phyloP scores from a whole-genome alignment of 1,140 invertebrate genomes.

The Coptotermes formosanus region DNA sequence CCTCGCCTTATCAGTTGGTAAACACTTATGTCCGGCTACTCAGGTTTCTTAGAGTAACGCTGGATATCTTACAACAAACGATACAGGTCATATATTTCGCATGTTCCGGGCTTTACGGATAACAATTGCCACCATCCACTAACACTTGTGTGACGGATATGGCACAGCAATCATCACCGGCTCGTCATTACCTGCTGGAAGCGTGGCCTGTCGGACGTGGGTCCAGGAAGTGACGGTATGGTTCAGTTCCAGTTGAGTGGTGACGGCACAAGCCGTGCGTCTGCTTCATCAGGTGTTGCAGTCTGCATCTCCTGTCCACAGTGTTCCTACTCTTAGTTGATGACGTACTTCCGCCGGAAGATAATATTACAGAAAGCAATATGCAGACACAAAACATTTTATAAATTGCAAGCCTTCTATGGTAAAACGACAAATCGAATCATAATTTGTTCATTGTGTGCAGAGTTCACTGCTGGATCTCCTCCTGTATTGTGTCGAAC shows the following conservation, averaged over 20 bases:
- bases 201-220: background rate
- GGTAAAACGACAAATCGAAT: background rate
- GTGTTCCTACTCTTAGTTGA: background rate
- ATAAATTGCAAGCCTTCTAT: background rate
- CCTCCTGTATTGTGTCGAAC: too few species aligned
- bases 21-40: too few species aligned
- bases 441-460: background rate
- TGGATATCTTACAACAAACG: too few species aligned
- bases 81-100: too few species aligned
- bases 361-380: background rate
- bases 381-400: background rate
- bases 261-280: background rate
- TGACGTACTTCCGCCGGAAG: slow-evolving; percentile 10
- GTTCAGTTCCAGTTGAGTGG: slow-evolving; percentile 3
- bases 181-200: background rate
- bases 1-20: too few species aligned
- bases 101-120: background rate
- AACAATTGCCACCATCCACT: background rate
- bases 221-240: background rate
- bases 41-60: too few species aligned
- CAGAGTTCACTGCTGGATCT: background rate
- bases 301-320: background rate
- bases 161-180: background rate
- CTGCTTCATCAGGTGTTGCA: background rate
- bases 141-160: background rate